Conservation (phyloP, 2,113 vertebrate species). For the Peromyscus polionotus region DNA sequence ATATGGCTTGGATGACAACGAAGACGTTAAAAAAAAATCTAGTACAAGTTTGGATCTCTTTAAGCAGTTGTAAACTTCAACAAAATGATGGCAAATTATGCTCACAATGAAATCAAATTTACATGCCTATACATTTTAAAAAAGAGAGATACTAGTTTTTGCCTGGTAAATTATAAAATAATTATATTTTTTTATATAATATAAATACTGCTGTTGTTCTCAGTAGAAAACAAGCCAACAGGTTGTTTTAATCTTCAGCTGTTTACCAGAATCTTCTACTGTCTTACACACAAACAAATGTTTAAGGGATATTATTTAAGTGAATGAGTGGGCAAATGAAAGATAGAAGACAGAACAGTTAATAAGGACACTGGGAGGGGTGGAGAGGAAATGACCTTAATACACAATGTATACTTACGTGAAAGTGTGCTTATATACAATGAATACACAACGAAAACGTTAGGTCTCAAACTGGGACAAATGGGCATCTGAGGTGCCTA, state of each 20-base stretch:
- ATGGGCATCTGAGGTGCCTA: too few species aligned
- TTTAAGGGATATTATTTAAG: neutral
- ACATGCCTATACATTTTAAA: neutral
- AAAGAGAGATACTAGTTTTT: neutral
- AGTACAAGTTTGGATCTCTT: neutral
- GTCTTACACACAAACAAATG: constrained; percentile 15
- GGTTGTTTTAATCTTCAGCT: neutral
- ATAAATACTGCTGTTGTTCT: neutral
- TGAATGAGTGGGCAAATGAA: constrained; percentile 1
- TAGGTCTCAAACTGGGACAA: neutral
- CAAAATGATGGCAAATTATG: neutral
- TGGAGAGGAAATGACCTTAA: neutral
- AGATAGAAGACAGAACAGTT: constrained; percentile 24
- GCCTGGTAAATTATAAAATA: neutral
- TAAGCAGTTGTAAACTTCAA: constrained; percentile 29
- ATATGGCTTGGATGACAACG: neutral
- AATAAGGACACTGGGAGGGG: neutral
- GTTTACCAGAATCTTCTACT: neutral
- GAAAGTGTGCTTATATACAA: too few species aligned
- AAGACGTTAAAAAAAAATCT: neutral
- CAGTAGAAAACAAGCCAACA: neutral
- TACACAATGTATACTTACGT: neutral
- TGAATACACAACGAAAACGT: neutral
- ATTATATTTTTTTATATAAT: too few species aligned
- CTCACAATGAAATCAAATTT: neutral